Evolutionary conservation across 2,888 invertebrate species (phyloP).

Genomic region (Lamproptera curius): DNA sequence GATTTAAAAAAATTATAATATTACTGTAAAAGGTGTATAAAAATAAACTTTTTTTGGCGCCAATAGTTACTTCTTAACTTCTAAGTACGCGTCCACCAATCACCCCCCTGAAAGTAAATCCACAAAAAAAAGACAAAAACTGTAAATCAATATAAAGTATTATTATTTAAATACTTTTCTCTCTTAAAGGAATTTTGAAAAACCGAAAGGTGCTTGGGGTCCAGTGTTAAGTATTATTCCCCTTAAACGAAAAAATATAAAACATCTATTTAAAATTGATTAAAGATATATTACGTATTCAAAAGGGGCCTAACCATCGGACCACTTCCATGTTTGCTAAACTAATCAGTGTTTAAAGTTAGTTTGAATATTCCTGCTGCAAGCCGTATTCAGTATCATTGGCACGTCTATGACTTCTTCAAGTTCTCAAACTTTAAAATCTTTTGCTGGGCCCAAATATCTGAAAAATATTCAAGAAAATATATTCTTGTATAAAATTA

Average conservation of each 20-base stretch:
- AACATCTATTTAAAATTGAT: background rate
- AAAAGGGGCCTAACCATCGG: slow-evolving; percentile 83
- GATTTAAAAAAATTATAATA: no score
- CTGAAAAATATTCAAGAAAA: slow-evolving; percentile 50
- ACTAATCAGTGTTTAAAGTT: slow-evolving; percentile 85
- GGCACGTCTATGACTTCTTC: slow-evolving; percentile 90
- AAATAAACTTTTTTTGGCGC: slow-evolving; percentile 50
- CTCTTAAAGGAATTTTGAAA: slow-evolving; percentile 88
- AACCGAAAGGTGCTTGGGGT: slow-evolving; percentile 87
- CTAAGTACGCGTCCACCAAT: slow-evolving; percentile 84
- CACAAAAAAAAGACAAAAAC: background rate
- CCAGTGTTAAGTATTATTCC: slow-evolving; percentile 63
- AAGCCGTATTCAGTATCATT: slow-evolving; percentile 88
- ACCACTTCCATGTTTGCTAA: slow-evolving; percentile 85
- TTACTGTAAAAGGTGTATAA: no score
- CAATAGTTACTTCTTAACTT: slow-evolving; percentile 83
- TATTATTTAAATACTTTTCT: background rate
- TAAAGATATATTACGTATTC: background rate
- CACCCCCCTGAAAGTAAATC: slow-evolving; percentile 76
- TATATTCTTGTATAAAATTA: background rate
- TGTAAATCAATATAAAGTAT: slow-evolving; percentile 3
- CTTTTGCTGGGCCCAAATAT: slow-evolving; percentile 93
- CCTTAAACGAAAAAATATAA: slow-evolving; percentile 16
- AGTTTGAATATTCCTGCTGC: slow-evolving; percentile 92
- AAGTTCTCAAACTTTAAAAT: slow-evolving; percentile 88